phyloP scores from a whole-genome alignment of 37 sponge, comb jelly and placozoan species.

The Geodia barretti region DNA sequence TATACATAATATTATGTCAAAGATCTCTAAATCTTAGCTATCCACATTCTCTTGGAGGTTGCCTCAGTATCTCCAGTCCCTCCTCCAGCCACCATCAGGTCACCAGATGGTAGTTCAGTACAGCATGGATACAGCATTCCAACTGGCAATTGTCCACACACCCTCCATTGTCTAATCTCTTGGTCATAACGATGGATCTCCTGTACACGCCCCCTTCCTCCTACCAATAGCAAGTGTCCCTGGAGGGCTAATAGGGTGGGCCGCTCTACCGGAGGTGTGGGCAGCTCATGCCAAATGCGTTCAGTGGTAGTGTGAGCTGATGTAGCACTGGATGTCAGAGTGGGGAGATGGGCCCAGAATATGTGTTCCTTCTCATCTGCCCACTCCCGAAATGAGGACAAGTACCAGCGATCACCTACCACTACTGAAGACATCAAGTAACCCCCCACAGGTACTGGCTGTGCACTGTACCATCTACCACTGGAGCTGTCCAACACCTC shows the following conservation, averaged over 20 bases:
- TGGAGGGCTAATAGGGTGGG: neutral
- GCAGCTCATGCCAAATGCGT: neutral
- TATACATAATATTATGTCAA: neutral
- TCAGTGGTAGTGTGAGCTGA: neutral
- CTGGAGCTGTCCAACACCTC: neutral
- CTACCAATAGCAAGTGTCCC: neutral
- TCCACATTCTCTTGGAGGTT: neutral
- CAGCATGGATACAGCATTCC: neutral
- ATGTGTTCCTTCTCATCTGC: neutral
- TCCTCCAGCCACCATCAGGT: neutral
- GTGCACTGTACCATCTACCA: neutral
- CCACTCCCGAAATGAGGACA: neutral
- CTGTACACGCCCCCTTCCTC: neutral
- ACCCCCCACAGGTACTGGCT: neutral
- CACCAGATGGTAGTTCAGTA: neutral
- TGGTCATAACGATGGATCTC: neutral
- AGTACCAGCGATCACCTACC: neutral
- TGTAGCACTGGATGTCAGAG: neutral
- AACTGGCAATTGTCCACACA: neutral
- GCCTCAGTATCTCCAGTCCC: neutral
- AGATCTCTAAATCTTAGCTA: no score
- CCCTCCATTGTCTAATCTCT: neutral
- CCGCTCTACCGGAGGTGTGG: neutral
- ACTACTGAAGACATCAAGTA: neutral
- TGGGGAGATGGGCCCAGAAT: neutral